These are phyloP conservation scores for Gymnogyps californianus DNA, from an alignment of 2,113 vertebrate genomes.

Conservation along the genomic window DNA sequence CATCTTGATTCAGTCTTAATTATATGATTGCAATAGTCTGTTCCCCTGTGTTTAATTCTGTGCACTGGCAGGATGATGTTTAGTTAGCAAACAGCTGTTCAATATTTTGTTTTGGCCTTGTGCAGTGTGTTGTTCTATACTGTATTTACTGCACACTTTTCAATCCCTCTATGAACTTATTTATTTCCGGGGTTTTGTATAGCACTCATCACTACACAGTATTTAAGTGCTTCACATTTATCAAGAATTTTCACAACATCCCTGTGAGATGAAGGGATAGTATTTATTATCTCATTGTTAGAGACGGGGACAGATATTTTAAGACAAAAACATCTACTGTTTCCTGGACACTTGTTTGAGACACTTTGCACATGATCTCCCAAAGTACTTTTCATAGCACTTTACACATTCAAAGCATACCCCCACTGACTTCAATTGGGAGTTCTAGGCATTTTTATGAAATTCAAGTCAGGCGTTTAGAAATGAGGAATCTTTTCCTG, in stretches of 20 bases:
- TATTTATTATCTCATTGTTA: not conserved
- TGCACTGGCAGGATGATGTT: not conserved
- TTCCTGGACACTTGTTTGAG: not conserved
- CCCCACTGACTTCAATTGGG: not conserved
- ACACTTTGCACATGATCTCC: not conserved
- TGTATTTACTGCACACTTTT: not conserved
- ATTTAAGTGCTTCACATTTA: not conserved
- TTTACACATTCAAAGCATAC: not conserved
- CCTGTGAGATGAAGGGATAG: not conserved
- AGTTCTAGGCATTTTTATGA: not conserved
- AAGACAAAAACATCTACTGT: not conserved
- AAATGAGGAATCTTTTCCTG: not conserved
- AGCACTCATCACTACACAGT: not conserved
- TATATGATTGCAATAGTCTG: not conserved
- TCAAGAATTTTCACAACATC: not conserved
- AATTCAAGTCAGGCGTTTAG: not conserved
- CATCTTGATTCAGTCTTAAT: constrained; percentile 4
- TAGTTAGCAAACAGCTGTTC: not conserved
- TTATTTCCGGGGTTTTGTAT: not conserved
- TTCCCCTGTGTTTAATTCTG: not conserved
- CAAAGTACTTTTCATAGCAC: not conserved
- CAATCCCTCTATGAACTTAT: not conserved
- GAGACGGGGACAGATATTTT: not conserved
- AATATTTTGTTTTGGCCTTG: not conserved
- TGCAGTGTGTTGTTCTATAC: not conserved